These are phyloP conservation scores for Galerucella pusilla DNA, from an alignment of 2,888 invertebrate species.

Conservation along the genomic window DNA sequence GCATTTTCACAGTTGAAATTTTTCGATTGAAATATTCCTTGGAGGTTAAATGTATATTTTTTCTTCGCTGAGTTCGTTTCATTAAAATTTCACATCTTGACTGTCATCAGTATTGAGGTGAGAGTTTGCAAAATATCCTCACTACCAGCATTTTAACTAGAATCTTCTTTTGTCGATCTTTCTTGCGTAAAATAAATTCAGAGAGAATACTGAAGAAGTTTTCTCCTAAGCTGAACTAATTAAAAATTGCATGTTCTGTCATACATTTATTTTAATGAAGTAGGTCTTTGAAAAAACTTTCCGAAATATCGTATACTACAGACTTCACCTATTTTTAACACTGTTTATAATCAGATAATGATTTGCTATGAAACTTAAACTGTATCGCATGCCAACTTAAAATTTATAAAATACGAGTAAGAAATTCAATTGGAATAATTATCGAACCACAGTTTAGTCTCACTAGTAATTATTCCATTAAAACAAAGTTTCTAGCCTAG, in stretches of 20 bases:
- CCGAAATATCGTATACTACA: background rate
- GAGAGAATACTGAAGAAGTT: background rate
- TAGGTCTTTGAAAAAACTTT: background rate
- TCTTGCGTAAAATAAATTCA: background rate
- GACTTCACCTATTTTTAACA: too few relatives aligned
- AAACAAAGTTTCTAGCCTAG: background rate
- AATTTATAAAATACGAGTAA: background rate
- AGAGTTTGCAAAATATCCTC: background rate
- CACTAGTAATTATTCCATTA: background rate
- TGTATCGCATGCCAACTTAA: background rate
- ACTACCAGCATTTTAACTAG: background rate
- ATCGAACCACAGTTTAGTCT: background rate
- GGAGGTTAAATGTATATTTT: background rate
- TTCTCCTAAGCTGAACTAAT: background rate
- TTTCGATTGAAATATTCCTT: background rate
- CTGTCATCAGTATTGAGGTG: background rate
- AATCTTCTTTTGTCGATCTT: background rate
- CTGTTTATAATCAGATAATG: background rate
- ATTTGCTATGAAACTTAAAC: background rate
- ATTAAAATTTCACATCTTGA: slow-evolving; percentile 22
- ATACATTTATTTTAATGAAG: background rate
- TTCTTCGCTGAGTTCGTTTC: slow-evolving; percentile 16
- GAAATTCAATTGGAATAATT: background rate
- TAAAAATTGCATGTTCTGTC: background rate
- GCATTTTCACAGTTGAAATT: slow-evolving; percentile 1